Base-by-base conservation (phyloP, 2,797 vertebrate species). In the Buceros bicornis region DNA sequence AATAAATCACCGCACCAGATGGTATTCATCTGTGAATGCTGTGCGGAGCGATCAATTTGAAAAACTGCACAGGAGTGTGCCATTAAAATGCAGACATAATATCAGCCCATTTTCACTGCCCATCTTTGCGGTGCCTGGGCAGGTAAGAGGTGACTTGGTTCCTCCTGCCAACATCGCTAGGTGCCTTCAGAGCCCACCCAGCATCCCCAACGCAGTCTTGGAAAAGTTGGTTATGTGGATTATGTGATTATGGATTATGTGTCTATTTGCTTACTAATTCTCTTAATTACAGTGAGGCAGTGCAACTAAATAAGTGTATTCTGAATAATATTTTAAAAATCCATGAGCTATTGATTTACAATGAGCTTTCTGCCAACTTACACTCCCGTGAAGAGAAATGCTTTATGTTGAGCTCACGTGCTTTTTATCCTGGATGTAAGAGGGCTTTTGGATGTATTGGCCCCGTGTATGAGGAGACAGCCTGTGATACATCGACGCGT, bases 1-100 rank as follows among this genome's bases (percentile, higher is more conserved):
- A 96, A 93, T 96, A 96, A 97, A 97, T 97, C 96, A 96, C 86
- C 40, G 35, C 57, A 95, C 47, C 97, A 97, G 96, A 97, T 97
- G 96, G 95, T 94, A 96, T 97, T 96, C 95, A 96, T 96, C 91
- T 95, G 87, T 13, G 86, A 92, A 50, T 85, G 83, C 89, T 20
- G 28, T 78, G 88, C 77, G 74, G 86, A 93, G 78, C 93, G 77
- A 95, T 72, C 94, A 76, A 47, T 82, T 81, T 4, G 13, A 84
- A 87, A 94, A 76, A 87, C 40, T 79, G 66, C 88, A 96, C 61
- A 14, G 66, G 80, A 90, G 43, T 8, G 57, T 78, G 76, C 85
- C 54, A 65, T 96, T 91, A 85, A 77, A 93, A 96, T 73, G 85
- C 62, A 76, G 82, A 28, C 28, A 16, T 17, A 24, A 3, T 90